Base-by-base conservation (phyloP, 2,888 invertebrate species). In the Pardosa pseudoannulata region DNA sequence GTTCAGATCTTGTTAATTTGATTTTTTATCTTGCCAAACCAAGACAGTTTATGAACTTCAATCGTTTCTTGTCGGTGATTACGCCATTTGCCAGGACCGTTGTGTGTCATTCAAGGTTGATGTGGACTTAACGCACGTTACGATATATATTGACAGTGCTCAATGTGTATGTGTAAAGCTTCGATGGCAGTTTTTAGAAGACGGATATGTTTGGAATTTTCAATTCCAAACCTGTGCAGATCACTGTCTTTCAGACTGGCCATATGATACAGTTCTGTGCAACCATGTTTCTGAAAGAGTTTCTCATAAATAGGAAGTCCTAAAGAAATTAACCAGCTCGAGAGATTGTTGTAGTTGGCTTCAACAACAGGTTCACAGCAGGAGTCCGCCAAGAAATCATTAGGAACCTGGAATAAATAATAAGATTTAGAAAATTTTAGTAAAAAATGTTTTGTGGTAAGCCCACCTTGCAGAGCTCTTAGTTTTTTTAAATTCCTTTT, bases 241-340 rank as follows among this genome's bases (percentile, higher is more conserved):
- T 89, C 89, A 36, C 64, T 74, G 72, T 89, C 89, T 36, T 78
- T 83, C 16, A 88, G 31, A 16, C 85, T 88, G 87, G 91, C 89
- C 29, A 91, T 79, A 32, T 90, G 89, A 50, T 91, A 90, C 31
- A 91, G 89, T 7, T 90, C 89, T 31, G 79, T 73, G n/a, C 79
- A 83, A 1, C 88, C 88, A 23, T 82, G 79, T 11, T 79, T 81
- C 39, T 70, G 74, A 19, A 89, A 79, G 27, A 75, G 64, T 19
- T 70, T 81, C 46, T 88, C 90, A 89, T 92, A 91, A 91, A 91
- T 91, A 5, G 92, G 91, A 73, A 92, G 89, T 46, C 92, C 92
- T 67, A 91, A 90, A 39, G 91, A 91, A 50, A 90, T 90, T 67
- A 92, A 90, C 90, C 91, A 91, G 68, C 90, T 90, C 11, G 89